A percentile compares a stretch with the other conserved stretches of the same genome.
phyloP scores from a whole-genome alignment of 2,113 vertebrate species.

The Empidonax traillii region DNA sequence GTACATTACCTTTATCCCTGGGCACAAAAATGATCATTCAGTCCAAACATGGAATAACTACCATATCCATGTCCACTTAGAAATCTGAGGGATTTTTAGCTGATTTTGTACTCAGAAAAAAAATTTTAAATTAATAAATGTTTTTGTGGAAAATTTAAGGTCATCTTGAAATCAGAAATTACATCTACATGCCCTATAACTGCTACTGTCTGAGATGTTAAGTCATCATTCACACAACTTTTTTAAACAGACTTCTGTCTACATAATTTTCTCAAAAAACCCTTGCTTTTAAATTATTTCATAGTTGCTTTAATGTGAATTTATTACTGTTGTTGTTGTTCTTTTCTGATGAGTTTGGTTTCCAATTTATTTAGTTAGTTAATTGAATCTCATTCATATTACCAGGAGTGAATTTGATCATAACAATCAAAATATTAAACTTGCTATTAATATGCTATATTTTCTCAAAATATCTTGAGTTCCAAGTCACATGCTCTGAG shows the following conservation, averaged over 20 bases:
- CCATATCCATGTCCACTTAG: not conserved
- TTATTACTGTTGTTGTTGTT: not conserved
- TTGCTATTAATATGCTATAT: not conserved
- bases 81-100: not conserved
- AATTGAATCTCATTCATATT: not conserved
- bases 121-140: not conserved
- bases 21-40: not conserved
- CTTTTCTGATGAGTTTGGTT: not conserved
- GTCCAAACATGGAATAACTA: not conserved
- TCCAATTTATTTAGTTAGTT: not conserved
- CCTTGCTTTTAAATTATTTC: not conserved
- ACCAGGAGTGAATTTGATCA: not conserved
- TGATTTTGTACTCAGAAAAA: not conserved
- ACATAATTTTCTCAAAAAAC: not conserved
- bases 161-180: not conserved
- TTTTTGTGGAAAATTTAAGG: not conserved
- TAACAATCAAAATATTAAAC: not conserved
- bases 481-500: not conserved
- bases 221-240: not conserved
- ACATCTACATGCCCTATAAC: not conserved
- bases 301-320: not conserved
- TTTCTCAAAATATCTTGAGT: not conserved
- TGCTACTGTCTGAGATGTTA: not conserved
- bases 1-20: not conserved
- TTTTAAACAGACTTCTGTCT: not conserved